Base-by-base conservation (phyloP, 2,888 invertebrate species). In the Lithophane ornitopus region DNA sequence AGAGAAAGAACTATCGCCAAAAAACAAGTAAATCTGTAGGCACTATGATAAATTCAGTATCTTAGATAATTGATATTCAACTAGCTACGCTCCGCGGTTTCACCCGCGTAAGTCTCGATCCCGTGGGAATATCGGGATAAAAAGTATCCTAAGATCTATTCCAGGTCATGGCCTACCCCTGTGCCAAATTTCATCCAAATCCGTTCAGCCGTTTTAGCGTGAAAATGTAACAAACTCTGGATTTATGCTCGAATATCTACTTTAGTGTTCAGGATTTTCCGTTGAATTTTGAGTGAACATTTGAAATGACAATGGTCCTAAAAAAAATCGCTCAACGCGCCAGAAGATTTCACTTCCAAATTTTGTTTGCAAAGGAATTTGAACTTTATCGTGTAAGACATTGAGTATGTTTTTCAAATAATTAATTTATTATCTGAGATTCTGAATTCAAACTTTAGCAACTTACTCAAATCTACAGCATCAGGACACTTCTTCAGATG, bases 401-500 rank as follows among this genome's bases (percentile, higher is more conserved):
- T 63, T n/a, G n/a, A 41, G 16, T 41, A n/a, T 62, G 14, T 39
- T 39, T 62, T 62, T 4, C 39, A 8, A 39, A 39, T 49, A 19
- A 49, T 8, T 49, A 19, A 52, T 52, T 46, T 46, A 16, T 46
- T 46, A 34, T 34, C 34, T 62, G n/a, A 58, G 8, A 61, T 61
- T 34, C 34, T 6, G 16, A 67, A 67, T 34, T 16, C 22, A 7
- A 34, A 62, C 0, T 39, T 4, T 34, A 34, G 34, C 4, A 19
- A 19, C 94, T 91, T 78, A 95, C 95, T 91, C 58, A 95, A 84
- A 46, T 95, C 94, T 0, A 89, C 90, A 7, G 92, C 89, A 26
- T 91, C 87, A 0, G 94, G 91, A 58, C 95, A 96, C 2, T 87
- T 90, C 75, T 91, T 93, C 69, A 94, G 82, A 67, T 96, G 96